Percentiles rank a stretch among this genome's conserved stretches.
Evolutionary conservation across 64 coral and sea anemone species (phyloP).

Genomic region (Porites australiensis): DNA sequence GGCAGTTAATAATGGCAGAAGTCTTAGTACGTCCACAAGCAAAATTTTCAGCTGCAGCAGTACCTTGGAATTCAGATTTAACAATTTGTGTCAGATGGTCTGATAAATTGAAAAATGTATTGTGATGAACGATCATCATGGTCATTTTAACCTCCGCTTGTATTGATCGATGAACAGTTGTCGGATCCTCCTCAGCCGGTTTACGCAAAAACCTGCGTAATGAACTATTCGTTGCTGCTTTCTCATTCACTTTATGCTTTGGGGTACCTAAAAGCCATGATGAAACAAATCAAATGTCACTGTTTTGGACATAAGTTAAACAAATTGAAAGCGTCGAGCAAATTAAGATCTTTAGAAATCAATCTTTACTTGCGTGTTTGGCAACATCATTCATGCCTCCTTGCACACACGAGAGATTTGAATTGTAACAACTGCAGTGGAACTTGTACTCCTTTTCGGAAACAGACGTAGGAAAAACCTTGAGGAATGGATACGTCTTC

Average conservation of each 20-base stretch:
- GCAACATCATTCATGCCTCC: constrained; percentile 35
- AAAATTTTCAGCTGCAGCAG: constrained; percentile 77
- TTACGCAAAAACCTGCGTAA: constrained; percentile 55
- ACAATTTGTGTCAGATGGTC: constrained; percentile 58
- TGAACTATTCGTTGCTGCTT: constrained; percentile 67
- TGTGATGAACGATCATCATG: constrained; percentile 61
- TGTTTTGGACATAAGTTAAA: constrained; percentile 55
- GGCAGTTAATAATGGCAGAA: constrained; percentile 62
- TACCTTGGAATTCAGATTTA: constrained; percentile 73
- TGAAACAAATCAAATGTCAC: constrained; percentile 65
- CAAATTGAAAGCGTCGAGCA: background rate
- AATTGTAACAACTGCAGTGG: constrained; percentile 39
- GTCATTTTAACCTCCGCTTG: constrained; percentile 57
- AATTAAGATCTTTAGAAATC: background rate
- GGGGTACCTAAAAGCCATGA: constrained; percentile 63
- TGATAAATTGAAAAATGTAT: constrained; percentile 59
- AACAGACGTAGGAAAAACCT: constrained; percentile 4
- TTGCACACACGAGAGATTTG: constrained; percentile 26
- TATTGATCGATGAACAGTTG: constrained; percentile 64
- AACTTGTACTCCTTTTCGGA: constrained; percentile 38
- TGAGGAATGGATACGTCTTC: constrained; percentile 35
- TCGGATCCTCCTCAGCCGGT: constrained; percentile 51
- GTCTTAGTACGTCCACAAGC: constrained; percentile 71
- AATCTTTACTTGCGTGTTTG: constrained; percentile 19
- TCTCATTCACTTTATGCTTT: constrained; percentile 58